These are phyloP conservation scores for Subacronicta megacephala DNA, from an alignment of 2,888 invertebrate genomes.

Conservation along the genomic window DNA sequence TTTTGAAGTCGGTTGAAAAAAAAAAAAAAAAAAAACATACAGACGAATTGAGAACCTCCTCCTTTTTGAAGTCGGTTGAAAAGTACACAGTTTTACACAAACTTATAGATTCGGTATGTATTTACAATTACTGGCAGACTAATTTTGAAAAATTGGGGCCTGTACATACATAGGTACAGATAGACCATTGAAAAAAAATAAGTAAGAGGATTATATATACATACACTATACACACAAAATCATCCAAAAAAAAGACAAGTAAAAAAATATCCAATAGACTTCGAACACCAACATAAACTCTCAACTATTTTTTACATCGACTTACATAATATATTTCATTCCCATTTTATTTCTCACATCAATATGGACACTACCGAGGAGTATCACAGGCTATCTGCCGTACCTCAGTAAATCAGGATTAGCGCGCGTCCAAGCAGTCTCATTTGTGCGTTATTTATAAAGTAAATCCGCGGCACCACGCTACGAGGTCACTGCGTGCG, in stretches of 20 bases:
- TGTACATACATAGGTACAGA: no score
- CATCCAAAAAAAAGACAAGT: slow-evolving; percentile 28
- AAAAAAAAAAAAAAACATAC: no score
- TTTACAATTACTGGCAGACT: no score
- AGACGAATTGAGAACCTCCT: no score
- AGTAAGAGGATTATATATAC: no score
- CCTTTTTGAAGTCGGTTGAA: no score
- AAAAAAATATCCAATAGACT: slow-evolving; percentile 47
- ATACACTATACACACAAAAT: slow-evolving; percentile 43
- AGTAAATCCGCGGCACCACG: slow-evolving; percentile 70
- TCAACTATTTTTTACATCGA: slow-evolving; percentile 51
- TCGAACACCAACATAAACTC: slow-evolving; percentile 38
- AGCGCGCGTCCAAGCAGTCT: slow-evolving; percentile 76
- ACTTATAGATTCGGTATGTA: no score
- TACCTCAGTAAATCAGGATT: slow-evolving; percentile 86
- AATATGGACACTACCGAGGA: slow-evolving; percentile 62
- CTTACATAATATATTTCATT: slow-evolving; percentile 56
- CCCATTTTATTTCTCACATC: slow-evolving; percentile 49
- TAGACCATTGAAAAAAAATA: no score
- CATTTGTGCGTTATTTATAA: slow-evolving; percentile 86
- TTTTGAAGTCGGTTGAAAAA: no score
- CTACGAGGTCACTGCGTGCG: slow-evolving; percentile 62
- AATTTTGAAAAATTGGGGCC: no score
- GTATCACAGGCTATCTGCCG: slow-evolving; percentile 63
- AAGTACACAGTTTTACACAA: no score